These are phyloP conservation scores for Bombus waltoni DNA, from an alignment of 1,140 invertebrate species.

Conservation along the genomic window DNA sequence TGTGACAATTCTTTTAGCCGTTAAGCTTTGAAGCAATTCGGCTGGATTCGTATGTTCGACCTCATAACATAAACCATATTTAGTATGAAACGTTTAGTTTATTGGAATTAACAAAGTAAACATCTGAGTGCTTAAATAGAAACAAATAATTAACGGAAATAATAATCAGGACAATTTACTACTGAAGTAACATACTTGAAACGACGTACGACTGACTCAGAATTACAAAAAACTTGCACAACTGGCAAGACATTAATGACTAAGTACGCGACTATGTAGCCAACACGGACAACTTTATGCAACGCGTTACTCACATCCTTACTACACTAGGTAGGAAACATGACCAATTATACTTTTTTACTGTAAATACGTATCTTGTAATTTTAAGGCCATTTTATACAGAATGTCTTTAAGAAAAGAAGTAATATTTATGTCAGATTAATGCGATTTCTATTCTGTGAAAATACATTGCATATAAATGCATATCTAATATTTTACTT, in stretches of 20 bases:
- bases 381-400: slow-evolving; percentile 80
- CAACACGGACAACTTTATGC: slow-evolving; percentile 76
- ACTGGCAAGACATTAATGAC: slow-evolving; percentile 76
- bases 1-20: slow-evolving; percentile 40
- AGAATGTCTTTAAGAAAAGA: slow-evolving; percentile 73
- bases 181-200: slow-evolving; percentile 68
- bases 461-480: not conserved
- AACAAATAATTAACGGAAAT: slow-evolving; percentile 64
- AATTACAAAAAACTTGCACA: slow-evolving; percentile 72
- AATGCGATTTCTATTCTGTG: slow-evolving; percentile 6
- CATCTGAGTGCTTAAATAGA: slow-evolving; percentile 67
- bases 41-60: slow-evolving; percentile 36
- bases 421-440: slow-evolving; percentile 38
- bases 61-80: slow-evolving; percentile 58
- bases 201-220: slow-evolving; percentile 77
- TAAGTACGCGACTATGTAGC: slow-evolving; percentile 78
- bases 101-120: slow-evolving; percentile 58
- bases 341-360: slow-evolving; percentile 82
- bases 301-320: slow-evolving; percentile 76
- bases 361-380: slow-evolving; percentile 82
- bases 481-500: not conserved
- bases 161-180: slow-evolving; percentile 61
- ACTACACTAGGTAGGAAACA: slow-evolving; percentile 77
- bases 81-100: slow-evolving; percentile 62
- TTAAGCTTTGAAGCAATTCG: slow-evolving; percentile 56